Evolutionary conservation across 1,140 invertebrate species (phyloP).

Genomic region (Drosophila malerkotliana): DNA sequence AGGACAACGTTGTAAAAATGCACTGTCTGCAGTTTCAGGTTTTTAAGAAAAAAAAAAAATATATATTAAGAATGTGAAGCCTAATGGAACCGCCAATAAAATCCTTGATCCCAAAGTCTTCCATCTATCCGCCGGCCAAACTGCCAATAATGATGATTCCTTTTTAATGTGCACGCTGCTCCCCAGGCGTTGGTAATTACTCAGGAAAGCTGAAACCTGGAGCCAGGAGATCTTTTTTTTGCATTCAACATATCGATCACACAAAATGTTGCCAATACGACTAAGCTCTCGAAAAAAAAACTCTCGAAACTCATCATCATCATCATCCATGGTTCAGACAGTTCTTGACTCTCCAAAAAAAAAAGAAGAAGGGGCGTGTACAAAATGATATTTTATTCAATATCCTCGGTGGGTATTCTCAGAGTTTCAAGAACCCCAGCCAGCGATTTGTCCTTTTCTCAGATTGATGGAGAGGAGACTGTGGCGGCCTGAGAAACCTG

Average conservation of each 20-base stretch:
- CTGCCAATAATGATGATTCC: conserved; percentile 84
- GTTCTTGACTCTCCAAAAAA: conserved; percentile 9
- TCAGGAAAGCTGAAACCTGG: conserved; percentile 24
- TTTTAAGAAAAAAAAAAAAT: not conserved
- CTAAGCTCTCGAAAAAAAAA: conserved; percentile 1
- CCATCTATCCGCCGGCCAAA: not conserved
- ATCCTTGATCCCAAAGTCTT: conserved; percentile 56
- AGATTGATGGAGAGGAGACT: conserved; percentile 69
- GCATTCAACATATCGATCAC: conserved; percentile 68
- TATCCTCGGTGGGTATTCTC: conserved; percentile 52
- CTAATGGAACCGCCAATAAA: conserved; percentile 64
- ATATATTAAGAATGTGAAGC: conserved; percentile 12
- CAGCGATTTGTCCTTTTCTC: conserved; percentile 84
- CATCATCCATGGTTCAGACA: conserved; percentile 6
- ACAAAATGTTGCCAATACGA: conserved; percentile 74
- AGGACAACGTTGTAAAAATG: conserved; percentile 24
- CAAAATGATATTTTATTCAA: conserved; percentile 84
- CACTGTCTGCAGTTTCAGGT: too few species aligned
- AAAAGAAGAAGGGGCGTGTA: conserved; percentile 68
- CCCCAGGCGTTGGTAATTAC: conserved; percentile 76
- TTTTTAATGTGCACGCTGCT: conserved; percentile 80
- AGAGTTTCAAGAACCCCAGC: conserved; percentile 27
- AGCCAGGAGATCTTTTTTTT: too few species aligned
- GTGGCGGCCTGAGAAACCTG: conserved; percentile 56
- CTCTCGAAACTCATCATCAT: conserved; percentile 59